Percentiles rank a stretch among this genome's conserved stretches.
Conservation (phyloP, 2,113 vertebrate species). For the Baryphthengus martii region DNA sequence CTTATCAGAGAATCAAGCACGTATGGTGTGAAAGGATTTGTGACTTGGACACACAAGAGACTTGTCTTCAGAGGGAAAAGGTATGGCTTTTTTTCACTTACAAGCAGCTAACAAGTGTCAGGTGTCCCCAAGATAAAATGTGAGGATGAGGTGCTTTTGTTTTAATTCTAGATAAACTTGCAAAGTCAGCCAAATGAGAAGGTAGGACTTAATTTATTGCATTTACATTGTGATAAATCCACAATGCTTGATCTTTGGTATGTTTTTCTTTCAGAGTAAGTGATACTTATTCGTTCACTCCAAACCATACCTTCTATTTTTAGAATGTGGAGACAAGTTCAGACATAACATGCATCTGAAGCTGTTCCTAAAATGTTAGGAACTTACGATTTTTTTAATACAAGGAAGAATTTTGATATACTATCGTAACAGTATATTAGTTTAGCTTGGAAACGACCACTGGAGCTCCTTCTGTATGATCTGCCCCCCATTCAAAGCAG, state of each 20-base stretch:
- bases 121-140: not conserved
- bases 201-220: not conserved
- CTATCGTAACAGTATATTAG: not conserved
- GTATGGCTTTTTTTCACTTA: not conserved
- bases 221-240: conserved; percentile 2
- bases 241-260: not conserved
- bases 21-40: conserved; percentile 6
- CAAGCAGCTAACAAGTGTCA: not conserved
- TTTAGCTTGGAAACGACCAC: not conserved
- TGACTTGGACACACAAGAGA: not conserved
- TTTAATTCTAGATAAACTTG: not conserved
- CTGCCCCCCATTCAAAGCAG: not conserved
- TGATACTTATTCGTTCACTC: not conserved
- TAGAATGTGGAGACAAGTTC: not conserved
- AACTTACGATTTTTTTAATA: not conserved
- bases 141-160: not conserved
- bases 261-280: not conserved
- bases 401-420: not conserved
- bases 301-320: not conserved
- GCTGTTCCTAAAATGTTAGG: not conserved
- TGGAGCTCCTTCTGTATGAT: not conserved
- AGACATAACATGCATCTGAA: not conserved
- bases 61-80: conserved; percentile 15
- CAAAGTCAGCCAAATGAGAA: not conserved
- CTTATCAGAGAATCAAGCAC: conserved; percentile 9